These are phyloP conservation scores for Maccullochella peelii DNA, from an alignment of 2,113 vertebrate genomes.

Conservation along the genomic window DNA sequence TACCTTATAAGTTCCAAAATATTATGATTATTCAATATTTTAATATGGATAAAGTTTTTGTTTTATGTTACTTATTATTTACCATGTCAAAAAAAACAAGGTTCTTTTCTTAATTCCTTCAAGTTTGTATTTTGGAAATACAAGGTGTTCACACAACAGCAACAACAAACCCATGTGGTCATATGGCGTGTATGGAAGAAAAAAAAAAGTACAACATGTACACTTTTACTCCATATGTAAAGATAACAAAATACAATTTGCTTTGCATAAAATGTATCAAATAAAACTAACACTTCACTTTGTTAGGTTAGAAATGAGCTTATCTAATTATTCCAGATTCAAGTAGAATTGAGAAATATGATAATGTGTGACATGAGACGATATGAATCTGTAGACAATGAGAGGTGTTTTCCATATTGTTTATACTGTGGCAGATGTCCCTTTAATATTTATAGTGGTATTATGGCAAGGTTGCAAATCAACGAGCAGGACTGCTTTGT, in stretches of 20 bases:
- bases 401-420: background rate
- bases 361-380: background rate
- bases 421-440: background rate
- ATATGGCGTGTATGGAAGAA: background rate
- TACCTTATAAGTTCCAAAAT: background rate
- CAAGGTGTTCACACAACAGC: background rate
- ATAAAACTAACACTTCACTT: background rate
- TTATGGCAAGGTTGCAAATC: background rate
- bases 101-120: too few species aligned
- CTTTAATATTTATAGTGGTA: background rate
- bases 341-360: background rate
- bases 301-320: background rate
- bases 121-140: constrained; percentile 2
- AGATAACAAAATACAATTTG: background rate
- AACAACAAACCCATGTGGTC: background rate
- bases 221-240: background rate
- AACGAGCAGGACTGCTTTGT: background rate
- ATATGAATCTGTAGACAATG: background rate
- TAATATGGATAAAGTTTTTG: background rate
- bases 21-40: background rate
- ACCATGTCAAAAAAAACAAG: background rate
- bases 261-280: constrained; percentile 6
- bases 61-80: background rate
- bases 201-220: background rate
- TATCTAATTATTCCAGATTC: background rate